Base-by-base conservation (phyloP, 2,888 invertebrate genomes). In the Platycheirus albimanus region DNA sequence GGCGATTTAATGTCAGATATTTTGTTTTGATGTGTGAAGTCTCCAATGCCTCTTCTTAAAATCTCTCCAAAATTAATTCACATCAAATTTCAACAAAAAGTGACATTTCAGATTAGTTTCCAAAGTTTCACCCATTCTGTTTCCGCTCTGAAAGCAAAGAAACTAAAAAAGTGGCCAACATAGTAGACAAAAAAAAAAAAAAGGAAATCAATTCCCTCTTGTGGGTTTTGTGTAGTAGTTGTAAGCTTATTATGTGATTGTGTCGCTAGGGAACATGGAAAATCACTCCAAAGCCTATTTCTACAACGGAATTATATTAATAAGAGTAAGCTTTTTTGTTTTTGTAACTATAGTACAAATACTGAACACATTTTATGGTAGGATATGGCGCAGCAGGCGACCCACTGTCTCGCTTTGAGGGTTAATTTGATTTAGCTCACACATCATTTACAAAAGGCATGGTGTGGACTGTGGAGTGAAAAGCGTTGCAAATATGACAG, bases 351-450 rank as follows among this genome's bases (percentile, higher is more conserved):
- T 24, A 1, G 30, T 33, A 33, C 7, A 33, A 8, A 8, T 33
- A 8, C 24, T 24, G 3, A 24, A 24, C 8, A 33, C 30, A 33
- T 8, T 33, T 8, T 8, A 33, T 33, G 8, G 8, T 33, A 33
- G 8, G 30, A 33, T 33, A 33, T 24, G 24, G 7, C 30, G 8
- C 30, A 33, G 30, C 17, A 33, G 81, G 81, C 81, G 81, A 67
- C 77, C 47, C 49, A 56, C 19, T 38, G 81, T 81, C 77, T 81
- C 66, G 66, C 54, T 66, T 13, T 38, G 71, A 28, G 43, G 77
- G 71, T 76, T 71, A 81, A 81, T 76, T 54, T 47, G 63, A 56
- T 79, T 72, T 79, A 49, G 33, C 58, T 52, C 20, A 54, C 49
- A 69, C 52, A 47, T n/a, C 36, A 38, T 38, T 3, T 33, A 30